A percentile compares a stretch with the other conserved stretches of the same genome.
phyloP scores from a whole-genome alignment of 2,797 vertebrate genomes.

The Telmatherina bonti region DNA sequence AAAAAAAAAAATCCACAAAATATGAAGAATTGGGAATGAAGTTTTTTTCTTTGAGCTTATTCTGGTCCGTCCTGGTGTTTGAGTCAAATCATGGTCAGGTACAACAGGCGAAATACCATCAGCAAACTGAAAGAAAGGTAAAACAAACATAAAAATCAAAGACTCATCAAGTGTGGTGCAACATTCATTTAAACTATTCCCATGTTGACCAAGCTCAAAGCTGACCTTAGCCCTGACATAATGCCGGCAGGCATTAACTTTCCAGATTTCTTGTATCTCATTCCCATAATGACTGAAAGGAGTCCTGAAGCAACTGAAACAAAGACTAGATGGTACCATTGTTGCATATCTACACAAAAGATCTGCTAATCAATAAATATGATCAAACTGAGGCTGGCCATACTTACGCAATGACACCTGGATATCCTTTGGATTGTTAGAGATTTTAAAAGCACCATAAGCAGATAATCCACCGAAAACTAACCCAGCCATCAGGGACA shows the following conservation, averaged over 20 bases:
- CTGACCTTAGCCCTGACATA: conserved; percentile 90
- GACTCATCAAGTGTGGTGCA: background rate
- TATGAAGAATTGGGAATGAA: conserved; percentile 29
- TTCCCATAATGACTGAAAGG: conserved; percentile 90
- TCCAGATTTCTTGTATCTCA: conserved; percentile 91
- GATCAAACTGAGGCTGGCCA: background rate
- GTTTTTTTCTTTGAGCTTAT: background rate
- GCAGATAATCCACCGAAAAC: conserved; percentile 87
- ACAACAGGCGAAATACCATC: conserved; percentile 90
- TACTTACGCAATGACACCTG: conserved; percentile 90
- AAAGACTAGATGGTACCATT: conserved; percentile 4
- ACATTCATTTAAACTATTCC: conserved; percentile 1
- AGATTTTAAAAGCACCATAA: conserved; percentile 89
- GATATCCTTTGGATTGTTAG: conserved; percentile 84
- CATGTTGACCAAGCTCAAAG: conserved; percentile 4
- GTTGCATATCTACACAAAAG: background rate
- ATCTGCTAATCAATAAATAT: background rate
- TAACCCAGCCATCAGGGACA: conserved; percentile 90
- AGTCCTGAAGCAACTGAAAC: conserved; percentile 86
- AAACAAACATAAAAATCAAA: background rate
- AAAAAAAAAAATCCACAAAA: too few species aligned
- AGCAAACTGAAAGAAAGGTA: conserved; percentile 86
- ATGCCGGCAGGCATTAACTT: conserved; percentile 93
- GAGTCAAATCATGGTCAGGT: conserved; percentile 71
- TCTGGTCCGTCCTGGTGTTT: conserved; percentile 5